A percentile compares a stretch with the other conserved stretches of the same genome.
phyloP scores from a whole-genome alignment of 2,888 invertebrate species.

The Trissolcus japonicus region DNA sequence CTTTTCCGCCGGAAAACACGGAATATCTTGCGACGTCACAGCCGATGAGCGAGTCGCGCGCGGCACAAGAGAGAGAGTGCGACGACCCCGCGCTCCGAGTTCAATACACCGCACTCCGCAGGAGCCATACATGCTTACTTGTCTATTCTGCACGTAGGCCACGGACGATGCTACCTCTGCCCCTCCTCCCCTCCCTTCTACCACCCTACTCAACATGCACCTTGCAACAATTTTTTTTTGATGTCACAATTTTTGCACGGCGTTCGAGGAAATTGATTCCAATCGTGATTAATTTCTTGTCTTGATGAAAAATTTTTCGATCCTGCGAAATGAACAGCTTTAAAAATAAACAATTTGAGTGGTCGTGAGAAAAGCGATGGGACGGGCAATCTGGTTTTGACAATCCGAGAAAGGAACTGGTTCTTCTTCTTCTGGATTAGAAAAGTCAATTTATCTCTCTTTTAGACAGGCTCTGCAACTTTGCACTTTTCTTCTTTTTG shows the following conservation, averaged over 20 bases:
- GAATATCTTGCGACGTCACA: conserved; percentile 67
- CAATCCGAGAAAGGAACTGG: conserved; percentile 17
- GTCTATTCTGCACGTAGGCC: conserved; percentile 44
- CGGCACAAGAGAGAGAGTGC: conserved; percentile 62
- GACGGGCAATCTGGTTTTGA: not conserved
- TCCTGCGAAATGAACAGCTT: no score
- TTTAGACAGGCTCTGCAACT: conserved; percentile 16
- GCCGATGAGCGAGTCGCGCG: conserved; percentile 59
- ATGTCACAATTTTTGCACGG: no score
- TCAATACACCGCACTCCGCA: conserved; percentile 70
- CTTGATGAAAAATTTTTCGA: no score
- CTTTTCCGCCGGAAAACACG: conserved; percentile 59
- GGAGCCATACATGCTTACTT: conserved; percentile 32
- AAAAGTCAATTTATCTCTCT: conserved; percentile 27
- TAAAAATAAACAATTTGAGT: no score
- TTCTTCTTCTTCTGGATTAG: conserved; percentile 31
- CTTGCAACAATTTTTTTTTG: conserved; percentile 2
- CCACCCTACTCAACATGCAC: not conserved
- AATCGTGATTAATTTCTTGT: not conserved
- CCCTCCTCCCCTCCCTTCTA: not conserved
- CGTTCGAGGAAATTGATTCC: no score
- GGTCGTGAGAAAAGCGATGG: not conserved
- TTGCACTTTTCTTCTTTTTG: conserved; percentile 8
- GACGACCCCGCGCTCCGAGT: conserved; percentile 73
- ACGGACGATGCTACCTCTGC: conserved; percentile 18